Conservation (phyloP, 1,140 invertebrate species). For the Drosophila kikkawai region DNA sequence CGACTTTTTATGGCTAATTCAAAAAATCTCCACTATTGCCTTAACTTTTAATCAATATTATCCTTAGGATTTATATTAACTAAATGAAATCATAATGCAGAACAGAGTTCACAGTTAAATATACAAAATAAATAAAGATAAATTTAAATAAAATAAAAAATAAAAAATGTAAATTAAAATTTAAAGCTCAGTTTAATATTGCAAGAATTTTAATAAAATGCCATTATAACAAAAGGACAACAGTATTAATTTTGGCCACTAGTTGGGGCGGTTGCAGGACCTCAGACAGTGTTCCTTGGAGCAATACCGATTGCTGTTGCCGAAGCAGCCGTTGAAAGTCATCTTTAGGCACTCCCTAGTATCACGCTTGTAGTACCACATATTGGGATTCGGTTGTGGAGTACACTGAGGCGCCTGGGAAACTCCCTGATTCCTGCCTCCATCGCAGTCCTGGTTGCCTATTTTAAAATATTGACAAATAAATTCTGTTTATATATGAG, state of each 20-base stretch:
- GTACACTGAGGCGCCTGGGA: slow-evolving; percentile 2
- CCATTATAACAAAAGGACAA: neutral
- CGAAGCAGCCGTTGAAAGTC: slow-evolving; percentile 9
- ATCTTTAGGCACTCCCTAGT: slow-evolving; percentile 1
- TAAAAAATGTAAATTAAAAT: neutral
- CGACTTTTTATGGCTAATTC: no score
- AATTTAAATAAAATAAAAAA: neutral
- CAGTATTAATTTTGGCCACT: no score
- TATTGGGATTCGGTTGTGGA: slow-evolving; percentile 6
- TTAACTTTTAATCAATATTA: no score
- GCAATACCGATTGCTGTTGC: slow-evolving; percentile 10
- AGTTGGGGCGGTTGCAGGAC: neutral
- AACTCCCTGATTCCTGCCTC: slow-evolving; percentile 8
- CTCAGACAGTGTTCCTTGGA: slow-evolving; percentile 12
- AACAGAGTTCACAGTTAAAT: neutral
- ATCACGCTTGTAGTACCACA: slow-evolving; percentile 4
- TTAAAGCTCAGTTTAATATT: neutral
- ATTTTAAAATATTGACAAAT: neutral
- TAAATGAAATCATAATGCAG: neutral
- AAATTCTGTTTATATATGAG: no score
- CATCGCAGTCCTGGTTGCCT: slow-evolving; percentile 14
- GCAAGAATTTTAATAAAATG: neutral
- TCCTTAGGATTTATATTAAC: neutral
- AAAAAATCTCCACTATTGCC: no score
- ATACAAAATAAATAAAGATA: neutral